Conservation (phyloP, 2,797 vertebrate genomes). For the Hapalemur alaotrensis region DNA sequence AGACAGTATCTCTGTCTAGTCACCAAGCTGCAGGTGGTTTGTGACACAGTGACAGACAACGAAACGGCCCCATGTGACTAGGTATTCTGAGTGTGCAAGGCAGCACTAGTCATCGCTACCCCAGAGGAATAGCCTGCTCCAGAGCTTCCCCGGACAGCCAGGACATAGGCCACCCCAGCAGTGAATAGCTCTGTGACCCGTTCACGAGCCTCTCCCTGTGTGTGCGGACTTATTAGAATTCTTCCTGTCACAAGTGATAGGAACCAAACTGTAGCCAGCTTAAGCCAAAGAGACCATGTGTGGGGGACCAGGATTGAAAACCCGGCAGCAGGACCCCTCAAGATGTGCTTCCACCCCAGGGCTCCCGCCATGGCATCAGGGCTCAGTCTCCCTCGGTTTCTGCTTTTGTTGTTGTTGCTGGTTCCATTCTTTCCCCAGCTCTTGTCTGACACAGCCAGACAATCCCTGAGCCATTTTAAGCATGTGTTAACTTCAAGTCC, state of each 20-base stretch:
- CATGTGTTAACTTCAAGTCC: background rate
- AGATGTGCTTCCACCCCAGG: background rate
- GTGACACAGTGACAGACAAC: background rate
- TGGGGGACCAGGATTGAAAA: background rate
- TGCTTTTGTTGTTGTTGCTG: background rate
- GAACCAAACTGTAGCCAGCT: background rate
- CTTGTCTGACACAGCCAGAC: background rate
- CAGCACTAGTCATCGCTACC: too few species aligned
- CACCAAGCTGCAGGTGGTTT: too few species aligned
- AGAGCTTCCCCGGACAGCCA: background rate
- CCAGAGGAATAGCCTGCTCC: background rate
- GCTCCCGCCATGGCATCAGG: rapidly evolving
- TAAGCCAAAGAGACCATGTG: too few species aligned
- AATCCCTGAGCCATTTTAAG: background rate
- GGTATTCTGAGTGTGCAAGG: background rate
- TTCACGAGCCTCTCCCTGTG: background rate
- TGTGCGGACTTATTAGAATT: too few species aligned
- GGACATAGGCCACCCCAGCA: background rate
- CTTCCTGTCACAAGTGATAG: background rate
- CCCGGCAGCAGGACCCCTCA: rapidly evolving
- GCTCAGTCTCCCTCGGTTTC: background rate
- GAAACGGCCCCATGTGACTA: too few species aligned
- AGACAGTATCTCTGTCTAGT: too few species aligned
- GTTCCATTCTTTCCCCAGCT: background rate
- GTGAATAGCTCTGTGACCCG: background rate